phyloP scores from a whole-genome alignment of 2,113 vertebrate species.

The Electrona antarctica region DNA sequence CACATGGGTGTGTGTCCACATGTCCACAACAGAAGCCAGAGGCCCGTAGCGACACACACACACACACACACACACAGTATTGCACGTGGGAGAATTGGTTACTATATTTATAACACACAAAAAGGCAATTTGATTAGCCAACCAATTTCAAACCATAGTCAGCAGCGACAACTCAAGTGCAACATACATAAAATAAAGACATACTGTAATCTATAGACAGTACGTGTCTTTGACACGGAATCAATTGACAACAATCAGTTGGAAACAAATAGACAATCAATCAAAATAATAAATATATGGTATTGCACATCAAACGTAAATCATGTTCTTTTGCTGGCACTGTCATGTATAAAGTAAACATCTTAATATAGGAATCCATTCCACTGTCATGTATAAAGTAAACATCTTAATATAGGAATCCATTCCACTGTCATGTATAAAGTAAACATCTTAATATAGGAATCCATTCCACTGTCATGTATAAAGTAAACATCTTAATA shows the following conservation, averaged over 20 bases:
- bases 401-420: slow-evolving; percentile 34
- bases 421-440: slow-evolving; percentile 42
- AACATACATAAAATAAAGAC: slow-evolving; percentile 11
- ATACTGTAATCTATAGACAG: too few species aligned
- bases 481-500: slow-evolving; percentile 43
- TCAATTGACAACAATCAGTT: not conserved
- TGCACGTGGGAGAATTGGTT: too few species aligned
- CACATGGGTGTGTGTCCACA: too few species aligned
- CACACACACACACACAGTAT: slow-evolving; percentile 23
- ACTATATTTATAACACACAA: too few species aligned
- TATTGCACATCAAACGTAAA: slow-evolving; percentile 31
- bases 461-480: slow-evolving; percentile 44
- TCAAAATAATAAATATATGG: slow-evolving; percentile 15
- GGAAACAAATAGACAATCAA: slow-evolving; percentile 7
- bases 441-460: slow-evolving; percentile 39
- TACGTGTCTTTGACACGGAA: not conserved
- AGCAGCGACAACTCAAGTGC: slow-evolving; percentile 9
- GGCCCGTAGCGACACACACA: too few species aligned
- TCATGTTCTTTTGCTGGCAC: slow-evolving; percentile 49
- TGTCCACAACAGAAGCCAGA: too few species aligned
- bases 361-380: slow-evolving; percentile 19
- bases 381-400: slow-evolving; percentile 39
- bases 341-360: slow-evolving; percentile 44
- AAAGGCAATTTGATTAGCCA: too few species aligned
- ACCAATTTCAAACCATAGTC: too few species aligned